Conservation (phyloP, 2,113 vertebrate genomes). For the Megaceryle maxima region DNA sequence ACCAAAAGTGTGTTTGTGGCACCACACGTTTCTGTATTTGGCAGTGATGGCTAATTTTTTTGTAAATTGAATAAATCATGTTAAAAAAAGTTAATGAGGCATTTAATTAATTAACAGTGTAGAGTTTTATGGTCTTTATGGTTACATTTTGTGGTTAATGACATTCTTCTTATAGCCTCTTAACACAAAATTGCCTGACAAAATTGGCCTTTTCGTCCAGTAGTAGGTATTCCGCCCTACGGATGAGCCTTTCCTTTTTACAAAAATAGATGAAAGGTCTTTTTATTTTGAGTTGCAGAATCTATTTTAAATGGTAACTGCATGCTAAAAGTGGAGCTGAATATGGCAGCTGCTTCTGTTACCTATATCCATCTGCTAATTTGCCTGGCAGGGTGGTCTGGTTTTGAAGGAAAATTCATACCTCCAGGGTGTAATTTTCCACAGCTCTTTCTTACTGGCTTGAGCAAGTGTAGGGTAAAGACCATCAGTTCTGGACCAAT, state of each 20-base stretch:
- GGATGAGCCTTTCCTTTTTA: not conserved
- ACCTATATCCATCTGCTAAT: slow-evolving; percentile 45
- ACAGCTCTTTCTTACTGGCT: not conserved
- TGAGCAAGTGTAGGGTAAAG: not conserved
- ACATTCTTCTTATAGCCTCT: slow-evolving; percentile 72
- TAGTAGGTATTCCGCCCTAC: slow-evolving; percentile 33
- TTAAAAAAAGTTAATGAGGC: slow-evolving; percentile 83
- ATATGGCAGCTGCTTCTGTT: not conserved
- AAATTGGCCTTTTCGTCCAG: slow-evolving; percentile 66
- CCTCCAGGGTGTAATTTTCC: not conserved
- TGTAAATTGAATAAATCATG: slow-evolving; percentile 81
- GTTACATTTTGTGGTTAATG: slow-evolving; percentile 81
- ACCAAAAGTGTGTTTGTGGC: slow-evolving; percentile 48
- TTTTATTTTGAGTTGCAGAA: slow-evolving; percentile 31
- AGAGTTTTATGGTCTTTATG: slow-evolving; percentile 79
- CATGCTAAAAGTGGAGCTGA: not conserved
- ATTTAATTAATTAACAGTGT: slow-evolving; percentile 85
- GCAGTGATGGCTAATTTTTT: slow-evolving; percentile 71
- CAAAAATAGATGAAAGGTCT: slow-evolving; percentile 33
- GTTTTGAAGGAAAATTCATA: slow-evolving; percentile 14
- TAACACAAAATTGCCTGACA: slow-evolving; percentile 61
- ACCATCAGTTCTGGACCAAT: not conserved
- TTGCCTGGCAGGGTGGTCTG: slow-evolving; percentile 37
- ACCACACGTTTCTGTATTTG: slow-evolving; percentile 54
- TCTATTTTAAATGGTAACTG: slow-evolving; percentile 42